Base-by-base conservation (phyloP, 1,140 invertebrate genomes). In the Halyomorpha halys region DNA sequence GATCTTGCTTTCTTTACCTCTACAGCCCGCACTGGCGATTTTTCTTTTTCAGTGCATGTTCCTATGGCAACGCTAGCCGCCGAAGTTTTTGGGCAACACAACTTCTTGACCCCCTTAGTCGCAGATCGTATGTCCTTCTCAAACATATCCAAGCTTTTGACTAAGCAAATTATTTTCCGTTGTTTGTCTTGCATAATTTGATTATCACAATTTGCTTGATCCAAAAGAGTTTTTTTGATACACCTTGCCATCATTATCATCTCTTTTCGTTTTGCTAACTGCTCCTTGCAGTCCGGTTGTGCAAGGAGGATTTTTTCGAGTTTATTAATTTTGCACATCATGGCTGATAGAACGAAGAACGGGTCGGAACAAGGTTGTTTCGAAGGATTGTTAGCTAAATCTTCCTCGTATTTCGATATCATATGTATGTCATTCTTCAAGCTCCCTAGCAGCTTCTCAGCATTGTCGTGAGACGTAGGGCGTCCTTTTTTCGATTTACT, bases 241-340 rank as follows among this genome's bases (percentile, higher is more conserved):
- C 53, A 56, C 15, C 23, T 13, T 6, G 53, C 53, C 15, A 23
- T 56, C 15, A 56, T 56, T 2, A 56, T 19, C 18, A 56, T 25
- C 18, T 56, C 53, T n/a, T 25, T 53, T n/a, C 23, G 27, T 21
- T 23, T 21, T 21, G 53, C 53, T 5, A 56, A 15, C 23, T 56
- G 18, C 27, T 25, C 23, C 23, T 56, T 23, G 23, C 53, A 56
- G 6, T 56, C 23, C 2, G 23, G 15, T 13, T 21, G 15, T 25
- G 14, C 18, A 2, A 56, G 19, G 23, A 56, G 18, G 4, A 21
- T 16, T 3, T 15, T 23, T 15, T 56, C 53, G 9, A 56, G 23
- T 25, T 56, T 56, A 56, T 56, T 56, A 18, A 56, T 23, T 56
- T 56, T 56, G 23, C 53, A 56, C 53, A 56, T 56, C 53, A 56